These are phyloP conservation scores for Calypte anna DNA, from an alignment of 2,113 vertebrate genomes.

Conservation along the genomic window DNA sequence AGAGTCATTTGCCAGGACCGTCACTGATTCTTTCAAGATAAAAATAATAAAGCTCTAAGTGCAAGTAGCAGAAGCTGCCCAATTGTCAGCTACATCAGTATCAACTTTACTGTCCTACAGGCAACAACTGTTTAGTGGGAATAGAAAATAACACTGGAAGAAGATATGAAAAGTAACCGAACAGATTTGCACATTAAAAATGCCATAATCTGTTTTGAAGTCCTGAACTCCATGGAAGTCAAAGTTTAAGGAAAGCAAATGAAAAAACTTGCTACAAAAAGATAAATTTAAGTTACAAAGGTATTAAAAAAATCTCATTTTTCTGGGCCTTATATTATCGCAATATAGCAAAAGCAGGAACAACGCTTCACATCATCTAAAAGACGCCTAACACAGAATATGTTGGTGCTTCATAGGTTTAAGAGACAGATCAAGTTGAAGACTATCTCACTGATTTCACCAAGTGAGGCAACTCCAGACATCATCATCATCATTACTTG, in stretches of 20 bases:
- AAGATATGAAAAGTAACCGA: background rate
- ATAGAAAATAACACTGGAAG: background rate
- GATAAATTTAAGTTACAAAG: background rate
- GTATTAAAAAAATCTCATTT: background rate
- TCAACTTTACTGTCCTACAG: background rate
- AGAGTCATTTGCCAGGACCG: constrained; percentile 14
- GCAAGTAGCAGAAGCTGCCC: constrained; percentile 1
- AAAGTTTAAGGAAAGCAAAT: background rate
- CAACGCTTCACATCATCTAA: background rate
- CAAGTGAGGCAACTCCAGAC: background rate
- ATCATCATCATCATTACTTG: background rate
- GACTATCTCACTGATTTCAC: background rate
- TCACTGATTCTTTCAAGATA: constrained; percentile 10
- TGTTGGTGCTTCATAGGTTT: background rate
- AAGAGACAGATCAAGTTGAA: background rate
- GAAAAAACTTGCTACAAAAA: background rate
- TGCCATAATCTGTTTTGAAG: background rate
- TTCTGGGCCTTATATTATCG: background rate
- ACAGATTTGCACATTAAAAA: background rate
- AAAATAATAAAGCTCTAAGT: constrained; percentile 23
- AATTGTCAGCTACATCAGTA: constrained; percentile 3
- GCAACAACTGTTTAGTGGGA: background rate
- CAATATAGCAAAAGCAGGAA: background rate
- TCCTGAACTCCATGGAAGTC: background rate
- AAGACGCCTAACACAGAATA: background rate